A percentile compares a stretch with the other conserved stretches of the same genome.
These are phyloP conservation scores for Cacatua alba DNA, from an alignment of 2,113 vertebrate species.

Conservation along the genomic window DNA sequence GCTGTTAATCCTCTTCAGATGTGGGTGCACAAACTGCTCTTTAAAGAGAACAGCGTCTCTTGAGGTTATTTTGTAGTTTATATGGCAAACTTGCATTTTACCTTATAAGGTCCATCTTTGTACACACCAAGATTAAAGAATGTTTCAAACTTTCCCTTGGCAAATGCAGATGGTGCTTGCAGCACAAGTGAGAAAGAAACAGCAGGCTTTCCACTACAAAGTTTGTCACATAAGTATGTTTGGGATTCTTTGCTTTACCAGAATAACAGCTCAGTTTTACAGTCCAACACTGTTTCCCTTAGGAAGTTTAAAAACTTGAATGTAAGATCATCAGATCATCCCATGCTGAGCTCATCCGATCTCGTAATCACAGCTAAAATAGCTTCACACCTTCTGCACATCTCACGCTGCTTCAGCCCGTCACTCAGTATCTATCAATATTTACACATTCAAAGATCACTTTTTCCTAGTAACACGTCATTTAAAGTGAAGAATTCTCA, in stretches of 20 bases:
- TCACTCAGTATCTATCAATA: background rate
- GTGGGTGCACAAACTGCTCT: background rate
- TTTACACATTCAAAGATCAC: background rate
- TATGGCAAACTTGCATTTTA: background rate
- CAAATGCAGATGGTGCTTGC: background rate
- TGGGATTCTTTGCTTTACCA: background rate
- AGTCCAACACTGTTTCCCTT: background rate
- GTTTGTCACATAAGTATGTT: background rate
- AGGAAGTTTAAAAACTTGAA: background rate
- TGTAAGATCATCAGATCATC: background rate
- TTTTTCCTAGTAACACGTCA: background rate
- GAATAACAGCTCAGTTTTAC: background rate
- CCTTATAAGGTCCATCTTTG: background rate
- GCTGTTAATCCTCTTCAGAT: background rate
- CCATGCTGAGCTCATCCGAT: background rate
- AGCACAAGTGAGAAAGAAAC: background rate
- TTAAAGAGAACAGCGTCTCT: background rate
- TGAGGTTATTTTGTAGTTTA: background rate
- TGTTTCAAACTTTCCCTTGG: background rate
- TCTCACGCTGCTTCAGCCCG: background rate
- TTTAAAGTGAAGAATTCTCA: background rate
- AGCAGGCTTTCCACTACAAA: background rate
- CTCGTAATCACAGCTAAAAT: background rate
- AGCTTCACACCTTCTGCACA: background rate
- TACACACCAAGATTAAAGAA: background rate